These are phyloP conservation scores for Drosophila ezoana DNA, from an alignment of 2,888 invertebrate genomes.

Conservation along the genomic window DNA sequence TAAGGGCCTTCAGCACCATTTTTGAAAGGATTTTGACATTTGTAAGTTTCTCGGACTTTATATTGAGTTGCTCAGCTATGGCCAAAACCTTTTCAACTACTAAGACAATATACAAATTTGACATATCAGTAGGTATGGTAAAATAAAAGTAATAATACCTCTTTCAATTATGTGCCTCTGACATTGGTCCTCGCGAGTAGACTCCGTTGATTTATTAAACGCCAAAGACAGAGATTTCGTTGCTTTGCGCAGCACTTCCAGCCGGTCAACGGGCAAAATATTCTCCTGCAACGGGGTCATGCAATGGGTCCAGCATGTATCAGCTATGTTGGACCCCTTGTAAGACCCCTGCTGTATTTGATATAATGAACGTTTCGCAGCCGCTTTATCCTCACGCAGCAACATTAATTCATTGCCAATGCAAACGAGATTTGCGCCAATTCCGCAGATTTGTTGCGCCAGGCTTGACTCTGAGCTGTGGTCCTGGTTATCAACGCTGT, in stretches of 20 bases:
- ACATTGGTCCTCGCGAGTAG: slow-evolving; percentile 8
- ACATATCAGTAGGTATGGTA: too few species aligned
- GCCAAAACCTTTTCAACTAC: slow-evolving; percentile 39
- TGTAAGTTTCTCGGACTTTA: slow-evolving; percentile 6
- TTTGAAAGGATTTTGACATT: slow-evolving; percentile 32
- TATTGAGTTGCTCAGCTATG: slow-evolving; percentile 15
- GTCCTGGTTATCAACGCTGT: neutral
- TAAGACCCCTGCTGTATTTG: slow-evolving; percentile 19
- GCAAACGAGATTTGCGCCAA: slow-evolving; percentile 12
- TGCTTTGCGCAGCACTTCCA: neutral
- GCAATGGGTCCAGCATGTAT: slow-evolving; percentile 38
- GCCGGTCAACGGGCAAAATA: neutral
- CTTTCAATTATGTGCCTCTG: slow-evolving; percentile 24
- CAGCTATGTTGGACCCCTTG: slow-evolving; percentile 27
- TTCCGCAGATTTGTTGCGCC: neutral
- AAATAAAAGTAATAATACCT: slow-evolving; percentile 6
- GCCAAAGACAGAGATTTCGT: neutral
- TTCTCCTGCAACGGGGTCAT: slow-evolving; percentile 11
- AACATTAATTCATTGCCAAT: slow-evolving; percentile 28
- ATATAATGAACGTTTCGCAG: neutral
- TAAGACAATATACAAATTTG: neutral
- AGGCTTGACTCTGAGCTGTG: neutral
- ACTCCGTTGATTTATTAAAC: neutral
- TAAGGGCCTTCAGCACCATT: slow-evolving; percentile 18
- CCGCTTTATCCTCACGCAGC: slow-evolving; percentile 9